These are phyloP conservation scores for Bryconaethiops microstoma DNA, from an alignment of 2,797 vertebrate genomes.

Conservation along the genomic window DNA sequence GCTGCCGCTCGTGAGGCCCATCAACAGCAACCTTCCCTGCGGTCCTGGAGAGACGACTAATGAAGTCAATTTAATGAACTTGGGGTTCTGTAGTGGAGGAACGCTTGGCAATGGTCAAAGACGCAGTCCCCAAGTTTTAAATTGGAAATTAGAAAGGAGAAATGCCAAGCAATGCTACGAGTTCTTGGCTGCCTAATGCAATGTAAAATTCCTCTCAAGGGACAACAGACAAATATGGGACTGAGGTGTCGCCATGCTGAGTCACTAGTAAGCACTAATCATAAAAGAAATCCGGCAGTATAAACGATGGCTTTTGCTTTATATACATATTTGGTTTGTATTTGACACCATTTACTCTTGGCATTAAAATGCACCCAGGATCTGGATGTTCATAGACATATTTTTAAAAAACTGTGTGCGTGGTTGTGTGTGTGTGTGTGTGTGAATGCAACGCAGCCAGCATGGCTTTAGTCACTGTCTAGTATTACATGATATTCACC, in stretches of 20 bases:
- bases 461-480: too few relatives aligned
- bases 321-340: not conserved
- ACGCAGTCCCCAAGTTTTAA: constrained; percentile 37
- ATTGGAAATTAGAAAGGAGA: constrained; percentile 32
- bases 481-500: too few relatives aligned
- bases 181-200: constrained; percentile 38
- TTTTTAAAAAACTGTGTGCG: too few relatives aligned
- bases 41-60: constrained; percentile 50
- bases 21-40: constrained; percentile 40
- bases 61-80: constrained; percentile 62
- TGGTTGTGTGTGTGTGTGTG: too few relatives aligned
- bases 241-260: not conserved
- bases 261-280: not conserved
- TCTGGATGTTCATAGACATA: not conserved
- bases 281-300: not conserved
- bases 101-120: constrained; percentile 49
- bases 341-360: not conserved
- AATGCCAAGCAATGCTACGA: constrained; percentile 31
- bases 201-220: constrained; percentile 32
- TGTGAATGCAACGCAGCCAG: too few relatives aligned
- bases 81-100: constrained; percentile 27
- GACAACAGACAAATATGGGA: constrained; percentile 28
- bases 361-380: not conserved
- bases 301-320: not conserved
- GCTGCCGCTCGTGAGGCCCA: constrained; percentile 34